Base-by-base conservation (phyloP, 2,888 invertebrate species). In the Cryptus viduatorius region DNA sequence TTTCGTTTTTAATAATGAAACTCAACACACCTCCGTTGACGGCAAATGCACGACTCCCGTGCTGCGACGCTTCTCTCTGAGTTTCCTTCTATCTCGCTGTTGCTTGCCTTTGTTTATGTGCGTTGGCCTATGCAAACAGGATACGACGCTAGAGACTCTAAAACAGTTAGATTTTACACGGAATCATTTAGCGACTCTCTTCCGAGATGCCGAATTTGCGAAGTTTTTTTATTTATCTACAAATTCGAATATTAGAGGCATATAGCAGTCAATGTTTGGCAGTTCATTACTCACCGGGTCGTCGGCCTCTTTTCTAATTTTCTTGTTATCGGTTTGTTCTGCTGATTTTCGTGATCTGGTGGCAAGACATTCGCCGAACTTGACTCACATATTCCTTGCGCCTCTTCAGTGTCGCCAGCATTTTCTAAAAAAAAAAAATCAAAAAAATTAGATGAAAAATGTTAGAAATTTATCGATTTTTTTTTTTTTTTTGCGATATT, bases 11-110 rank as follows among this genome's bases (percentile, higher is more conserved):
- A 69, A 56, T 46, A 24, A 64, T 14, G 4, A 68, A 68, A 29
- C 16, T 61, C 14, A 61, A 88, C 92, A 91, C 90, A 95, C 95
- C 94, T 95, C 95, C 73, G 95, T 95, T 3, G 95, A 95, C 50
- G 95, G 95, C 79, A 95, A 92, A 90, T 95, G 95, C 77, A 95
- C 95, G 16, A 95, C 95, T 19, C 95, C 95, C 16, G 95, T 95
- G 87, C 95, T 95, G 79, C 95, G 93, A 86, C 95, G 91, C 89
- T 95, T 95, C 90, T 95, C 95, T 79, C 95, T 91, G 75, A 95
- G 91, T 91, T 95, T 95, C 89, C 95, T 94, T 81, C 95, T 94
- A 88, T 95, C 95, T 79, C 95, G 94, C 56, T 94, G 95, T 84
- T 94, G 94, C 89, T 95, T 95, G 31, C 95, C 95, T 89, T 95